phyloP scores from a whole-genome alignment of 1,140 invertebrate species.

The Dryas iulia region DNA sequence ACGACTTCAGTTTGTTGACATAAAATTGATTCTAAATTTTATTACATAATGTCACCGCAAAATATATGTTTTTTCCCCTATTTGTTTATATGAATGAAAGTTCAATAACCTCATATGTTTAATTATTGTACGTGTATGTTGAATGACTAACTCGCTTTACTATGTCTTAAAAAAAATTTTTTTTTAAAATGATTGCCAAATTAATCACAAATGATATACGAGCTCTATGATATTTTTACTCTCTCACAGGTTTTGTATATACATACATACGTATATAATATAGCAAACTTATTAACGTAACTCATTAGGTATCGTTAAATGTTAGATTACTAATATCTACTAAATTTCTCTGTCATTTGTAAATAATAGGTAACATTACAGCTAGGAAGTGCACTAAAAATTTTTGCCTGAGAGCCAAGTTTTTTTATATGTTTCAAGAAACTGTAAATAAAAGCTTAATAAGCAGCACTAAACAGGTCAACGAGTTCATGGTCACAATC shows the following conservation, averaged over 20 bases:
- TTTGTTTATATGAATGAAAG: conserved; percentile 37
- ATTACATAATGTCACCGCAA: conserved; percentile 40
- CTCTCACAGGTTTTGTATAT: too few species aligned
- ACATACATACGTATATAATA: too few species aligned
- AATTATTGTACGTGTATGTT: neutral
- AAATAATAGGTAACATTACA: neutral
- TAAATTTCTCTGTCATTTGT: too few species aligned
- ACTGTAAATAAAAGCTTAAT: conserved; percentile 28
- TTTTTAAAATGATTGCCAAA: neutral
- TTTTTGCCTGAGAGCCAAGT: neutral
- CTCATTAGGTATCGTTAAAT: neutral
- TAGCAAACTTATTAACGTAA: too few species aligned
- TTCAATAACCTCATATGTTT: conserved; percentile 30
- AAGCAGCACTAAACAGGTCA: conserved; percentile 47
- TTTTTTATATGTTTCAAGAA: conserved; percentile 21
- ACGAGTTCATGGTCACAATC: conserved; percentile 56
- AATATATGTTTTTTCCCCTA: conserved; percentile 17
- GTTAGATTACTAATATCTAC: neutral
- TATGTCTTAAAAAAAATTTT: neutral
- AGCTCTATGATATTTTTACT: too few species aligned
- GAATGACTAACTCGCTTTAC: neutral
- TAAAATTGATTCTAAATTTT: conserved; percentile 30
- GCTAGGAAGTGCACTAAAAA: conserved; percentile 19
- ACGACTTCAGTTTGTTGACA: conserved; percentile 44
- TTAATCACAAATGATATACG: too few species aligned